Base-by-base conservation (phyloP, 2,888 invertebrate genomes). In the Tetragnatha montana region DNA sequence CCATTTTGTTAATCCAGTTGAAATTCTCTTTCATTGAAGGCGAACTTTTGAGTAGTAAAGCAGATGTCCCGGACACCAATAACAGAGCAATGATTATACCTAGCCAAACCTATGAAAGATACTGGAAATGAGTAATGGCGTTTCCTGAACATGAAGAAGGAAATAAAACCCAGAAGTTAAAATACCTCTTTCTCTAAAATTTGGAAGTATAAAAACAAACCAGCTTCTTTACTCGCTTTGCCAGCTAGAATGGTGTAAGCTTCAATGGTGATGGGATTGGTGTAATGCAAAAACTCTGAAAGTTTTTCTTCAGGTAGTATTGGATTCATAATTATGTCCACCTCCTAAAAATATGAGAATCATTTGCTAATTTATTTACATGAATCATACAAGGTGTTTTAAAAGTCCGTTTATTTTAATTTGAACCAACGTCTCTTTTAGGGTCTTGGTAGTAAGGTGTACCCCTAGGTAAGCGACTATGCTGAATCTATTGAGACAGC, bases 211-310 rank as follows among this genome's bases (percentile, higher is more conserved):
- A 90, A 49, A 60, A 90, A 90, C 0, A 87, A 49, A 22, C 89
- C 89, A 14, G 79, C 76, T 19, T 90, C 87, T 35, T 73, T 47
- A 0, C 35, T 68, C 17, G 19, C n/a, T 51, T 86, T 90, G 19
- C 89, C 89, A 35, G 89, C 81, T 8, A 90, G 35, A 19, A 90
- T 74, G 0, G 86, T 87, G 60, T 76, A 90, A 69, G 89, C 86
- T 80, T 90, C 89, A 35, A 87, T 87, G n/a, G 82, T 90, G 35
- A 90, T 79, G 2, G 89, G 89, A 50, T 90, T 90, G 17, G 87
- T 74, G 70, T 60, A 87, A n/a, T 47, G 68, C 6, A 87, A n/a
- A 14, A 82, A 74, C n/a, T 82, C 79, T 19, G 78, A 49, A 50
- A 79, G 68, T 21, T 81, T 35, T 1, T 47, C 79, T 60, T 8